Evolutionary conservation across 2,888 invertebrate genomes (phyloP), one percentile per base, ranked within the genome.

Genomic region (Ernsta delagoae): DNA sequence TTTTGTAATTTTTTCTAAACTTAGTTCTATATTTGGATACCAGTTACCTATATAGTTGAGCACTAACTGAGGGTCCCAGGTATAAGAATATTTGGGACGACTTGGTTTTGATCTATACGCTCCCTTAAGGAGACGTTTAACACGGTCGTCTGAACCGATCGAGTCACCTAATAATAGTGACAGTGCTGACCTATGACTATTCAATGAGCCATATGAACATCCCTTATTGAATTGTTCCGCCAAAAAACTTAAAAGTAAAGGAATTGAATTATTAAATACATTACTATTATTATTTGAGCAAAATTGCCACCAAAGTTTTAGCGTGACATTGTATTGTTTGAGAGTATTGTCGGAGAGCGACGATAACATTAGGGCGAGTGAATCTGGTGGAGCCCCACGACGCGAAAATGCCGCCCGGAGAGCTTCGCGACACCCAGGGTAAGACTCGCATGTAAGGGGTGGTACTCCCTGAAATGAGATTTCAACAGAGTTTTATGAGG

Each of bases 51-150:
- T 39, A 59, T 59, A 39, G 39, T 68, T 45, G 12, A 71, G 57
- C 3, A 70, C 70, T 5, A 34, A 2, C 39, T 53, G 56, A 12
- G 71, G 70, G 56, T 74, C 68, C 72, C 70, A 70, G 1, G 70
- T 70, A 4, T 4, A 8, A 16, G 43, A 71, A 69, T 81, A 83
- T 69, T 74, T 79, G 2, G 81, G 78, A 65, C 65, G 54, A 7
- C 71, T 45, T 7, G 74, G 74, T 64, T 70, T 70, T 31, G 68
- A 43, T 48, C 48, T 66, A 63, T 50, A 72, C n/a, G 70, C 59
- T 3, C 73, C 73, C 43, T 70, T 74, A 1, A 74, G 39, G 24
- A 75, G 65, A 9, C 70, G 12, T 16, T 16, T 50, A 5, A 50
- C 36, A 6, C 36, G 36, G 6, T 36, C 36, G 36, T 36, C 36